Base-by-base conservation (phyloP, 2,797 vertebrate species). In the Enteromius thamalakanensis region DNA sequence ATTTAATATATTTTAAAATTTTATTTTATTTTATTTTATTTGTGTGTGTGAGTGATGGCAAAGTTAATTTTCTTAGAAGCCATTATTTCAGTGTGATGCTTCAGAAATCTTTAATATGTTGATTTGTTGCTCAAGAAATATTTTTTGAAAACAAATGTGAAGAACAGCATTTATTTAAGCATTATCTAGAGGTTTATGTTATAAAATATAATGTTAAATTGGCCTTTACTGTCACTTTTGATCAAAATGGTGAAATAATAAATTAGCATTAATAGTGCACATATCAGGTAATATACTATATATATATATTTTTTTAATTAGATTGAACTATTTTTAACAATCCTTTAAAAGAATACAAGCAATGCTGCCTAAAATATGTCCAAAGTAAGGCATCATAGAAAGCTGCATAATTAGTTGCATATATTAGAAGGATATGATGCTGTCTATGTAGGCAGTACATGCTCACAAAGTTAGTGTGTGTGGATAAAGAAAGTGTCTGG, bases 371-470 rank as follows among this genome's bases (percentile, higher is more conserved):
- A 21, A 21, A 64, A 78, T 47, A 8, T 65, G 17, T 11, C 58
- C 58, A 77, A 77, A 77, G 19, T 47, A 45, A 62, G 40, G 6
- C 4, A 77, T 47, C 40, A 64, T 45, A 32, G 58, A 64, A 77
- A 26, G 58, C 58, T 47, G 26, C 58, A 47, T 78, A 78, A 60
- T 60, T 23, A 76, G 15, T 76, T 76, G 74, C 74, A 76, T 76
- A 76, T 76, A 76, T 76, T 42, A 76, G 37, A 75, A 15, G 19
- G 37, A 55, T 19, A 76, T 60, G 55, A 78, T 78, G 76, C 76
- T 64, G 58, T 49, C 76, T 65, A 78, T 78, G 58, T 64, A 78
- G 58, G 76, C 58, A 78, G 34, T 76, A 26, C 34, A 42, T 60
- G 76, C 58, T 77, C 58, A 65, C 42, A 64, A 47, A 29, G 19